Evolutionary conservation across 2,797 vertebrate genomes (phyloP).

Genomic region (Aeoliscus strigatus): DNA sequence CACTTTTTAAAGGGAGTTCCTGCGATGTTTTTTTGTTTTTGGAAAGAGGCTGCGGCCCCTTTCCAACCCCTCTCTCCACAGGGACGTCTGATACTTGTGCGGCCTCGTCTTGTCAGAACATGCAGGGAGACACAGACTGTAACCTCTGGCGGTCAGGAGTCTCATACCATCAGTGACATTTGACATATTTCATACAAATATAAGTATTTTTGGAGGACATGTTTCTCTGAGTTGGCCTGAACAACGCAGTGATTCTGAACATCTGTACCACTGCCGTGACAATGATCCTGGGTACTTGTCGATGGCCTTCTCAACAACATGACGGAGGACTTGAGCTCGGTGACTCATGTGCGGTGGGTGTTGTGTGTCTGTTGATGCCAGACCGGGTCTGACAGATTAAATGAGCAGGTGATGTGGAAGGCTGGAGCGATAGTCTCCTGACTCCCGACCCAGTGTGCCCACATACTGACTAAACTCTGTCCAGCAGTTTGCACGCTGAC

Average conservation of each 20-base stretch:
- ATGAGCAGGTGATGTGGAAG: conserved; percentile 8
- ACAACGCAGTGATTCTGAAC: conserved; percentile 35
- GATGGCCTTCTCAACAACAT: conserved; percentile 43
- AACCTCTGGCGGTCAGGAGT: conserved; percentile 34
- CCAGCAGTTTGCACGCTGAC: no score
- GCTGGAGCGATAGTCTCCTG: not conserved
- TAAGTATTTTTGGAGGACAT: no score
- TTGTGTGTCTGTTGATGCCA: conserved; percentile 30
- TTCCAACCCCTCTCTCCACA: conserved; percentile 20
- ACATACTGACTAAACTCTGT: no score
- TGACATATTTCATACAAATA: no score
- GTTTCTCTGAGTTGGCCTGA: conserved; percentile 16
- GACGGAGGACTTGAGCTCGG: conserved; percentile 49
- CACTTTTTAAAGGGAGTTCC: conserved; percentile 14
- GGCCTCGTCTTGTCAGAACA: conserved; percentile 39
- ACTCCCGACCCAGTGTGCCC: not conserved
- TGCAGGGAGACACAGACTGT: conserved; percentile 47
- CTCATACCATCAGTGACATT: no score
- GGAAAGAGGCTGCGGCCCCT: conserved; percentile 31
- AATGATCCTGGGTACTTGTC: conserved; percentile 38
- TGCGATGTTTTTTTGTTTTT: conserved; percentile 35
- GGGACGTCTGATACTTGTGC: conserved; percentile 36
- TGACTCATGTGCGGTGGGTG: conserved; percentile 51
- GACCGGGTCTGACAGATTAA: conserved; percentile 4
- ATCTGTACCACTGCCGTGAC: conserved; percentile 25